Base-by-base conservation (phyloP, 1,140 invertebrate genomes). In the Leguminivora glycinivorella region DNA sequence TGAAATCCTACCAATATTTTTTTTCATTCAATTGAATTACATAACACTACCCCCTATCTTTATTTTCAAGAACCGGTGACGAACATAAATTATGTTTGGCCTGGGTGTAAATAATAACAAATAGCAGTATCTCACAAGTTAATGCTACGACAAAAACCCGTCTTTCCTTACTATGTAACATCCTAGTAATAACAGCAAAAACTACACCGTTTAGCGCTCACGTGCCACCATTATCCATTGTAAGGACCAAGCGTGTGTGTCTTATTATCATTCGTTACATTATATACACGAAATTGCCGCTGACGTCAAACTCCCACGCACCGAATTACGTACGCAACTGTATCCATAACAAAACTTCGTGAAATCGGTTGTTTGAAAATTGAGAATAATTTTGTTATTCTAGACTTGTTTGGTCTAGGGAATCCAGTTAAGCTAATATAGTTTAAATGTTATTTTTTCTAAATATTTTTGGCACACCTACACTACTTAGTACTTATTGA, bases 301-400 rank as follows among this genome's bases (percentile, higher is more conserved):
- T 63, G 58, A 63, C 58, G 58, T 63, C 58, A 63, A 22, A n/a
- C 58, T 31, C 25, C 47, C 22, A 63, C 58, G 58, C 58, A 34
- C 58, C 10, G 17, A 12, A 17, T 52, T 22, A 10, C 47, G 19
- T 22, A 52, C 19, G 17, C 19, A 43, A 22, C 47, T 52, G 47
- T 52, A 52, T 52, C 19, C 47, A 52, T 52, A 52, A 52, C 47
- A 52, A 52, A 22, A 52, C 6, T 22, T 52, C 17, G 47, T 17
- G 2, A 52, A 0, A 52, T 52, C 19, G 19, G 47, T 52, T 22
- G 47, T 22, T 52, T 52, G 19, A 17, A 22, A 22, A 22, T 22
- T 52, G 19, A 2, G 47, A 22, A 52, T 22, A 22, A 52, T 22
- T 52, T 19, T 52, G 47, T 52, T 52, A 52, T 52, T 52, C 47